phyloP scores from a whole-genome alignment of 2,797 vertebrate species.

The Morus bassanus region DNA sequence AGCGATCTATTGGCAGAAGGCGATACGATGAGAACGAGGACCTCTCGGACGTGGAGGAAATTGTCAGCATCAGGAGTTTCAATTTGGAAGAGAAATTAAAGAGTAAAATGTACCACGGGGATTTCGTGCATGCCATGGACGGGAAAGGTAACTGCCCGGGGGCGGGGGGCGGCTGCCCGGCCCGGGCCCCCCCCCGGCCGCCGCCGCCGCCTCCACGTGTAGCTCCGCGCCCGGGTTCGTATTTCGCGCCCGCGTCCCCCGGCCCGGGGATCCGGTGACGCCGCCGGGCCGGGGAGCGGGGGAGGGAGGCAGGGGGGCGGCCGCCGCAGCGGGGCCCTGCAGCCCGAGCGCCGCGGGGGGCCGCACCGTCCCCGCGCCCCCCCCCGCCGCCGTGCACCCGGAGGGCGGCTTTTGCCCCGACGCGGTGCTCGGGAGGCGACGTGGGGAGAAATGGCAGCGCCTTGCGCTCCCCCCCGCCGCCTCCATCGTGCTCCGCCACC shows the following conservation, averaged over 20 bases:
- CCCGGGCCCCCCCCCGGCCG: background rate
- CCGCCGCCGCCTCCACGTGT: slow-evolving; percentile 62
- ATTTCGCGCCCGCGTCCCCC: slow-evolving; percentile 78
- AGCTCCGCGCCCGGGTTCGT: slow-evolving; percentile 66
- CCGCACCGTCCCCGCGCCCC: background rate
- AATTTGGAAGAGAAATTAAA: slow-evolving; percentile 91
- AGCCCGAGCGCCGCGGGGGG: background rate
- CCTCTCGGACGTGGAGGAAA: slow-evolving; percentile 93
- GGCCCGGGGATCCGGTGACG: slow-evolving; percentile 75
- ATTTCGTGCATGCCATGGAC: slow-evolving; percentile 89
- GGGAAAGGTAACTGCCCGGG: slow-evolving; percentile 85
- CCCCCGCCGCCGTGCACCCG: background rate
- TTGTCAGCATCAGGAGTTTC: slow-evolving; percentile 90
- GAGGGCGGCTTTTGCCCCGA: background rate
- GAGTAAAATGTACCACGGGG: slow-evolving; percentile 82
- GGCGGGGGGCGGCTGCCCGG: background rate
- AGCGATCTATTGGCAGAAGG: slow-evolving; percentile 91
- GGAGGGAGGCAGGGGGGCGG: background rate
- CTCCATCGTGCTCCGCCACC: background rate
- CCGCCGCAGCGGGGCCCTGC: background rate
- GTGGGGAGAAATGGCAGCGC: background rate
- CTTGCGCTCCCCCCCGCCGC: background rate
- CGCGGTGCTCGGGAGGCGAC: background rate
- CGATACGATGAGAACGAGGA: slow-evolving; percentile 96
- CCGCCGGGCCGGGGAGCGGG: slow-evolving; percentile 37